These are phyloP conservation scores for Ammospiza nelsoni DNA, from an alignment of 2,113 vertebrate species.

Conservation along the genomic window DNA sequence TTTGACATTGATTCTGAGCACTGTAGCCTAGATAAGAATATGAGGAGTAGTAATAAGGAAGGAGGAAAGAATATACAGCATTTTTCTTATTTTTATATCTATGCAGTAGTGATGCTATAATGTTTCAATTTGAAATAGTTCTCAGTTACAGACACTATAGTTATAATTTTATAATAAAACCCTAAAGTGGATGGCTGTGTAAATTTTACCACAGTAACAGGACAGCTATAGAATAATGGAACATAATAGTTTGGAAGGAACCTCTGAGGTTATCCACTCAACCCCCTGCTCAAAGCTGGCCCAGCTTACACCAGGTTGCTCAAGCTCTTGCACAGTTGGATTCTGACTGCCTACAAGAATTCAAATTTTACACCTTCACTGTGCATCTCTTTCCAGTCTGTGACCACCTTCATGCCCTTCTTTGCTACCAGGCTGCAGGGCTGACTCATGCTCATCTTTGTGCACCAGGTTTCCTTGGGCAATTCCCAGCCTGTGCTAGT, in stretches of 20 bases:
- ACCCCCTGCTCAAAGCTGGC: background rate
- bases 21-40: background rate
- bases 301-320: background rate
- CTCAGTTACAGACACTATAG: background rate
- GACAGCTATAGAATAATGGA: background rate
- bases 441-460: background rate
- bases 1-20: background rate
- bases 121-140: background rate
- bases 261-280: background rate
- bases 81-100: background rate
- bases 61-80: background rate
- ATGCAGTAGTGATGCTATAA: background rate
- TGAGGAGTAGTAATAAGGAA: background rate
- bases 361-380: background rate
- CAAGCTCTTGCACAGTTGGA: accelerated
- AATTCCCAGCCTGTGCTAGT: background rate
- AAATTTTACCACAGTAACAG: background rate
- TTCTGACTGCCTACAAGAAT: background rate
- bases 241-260: background rate
- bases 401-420: background rate
- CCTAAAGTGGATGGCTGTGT: background rate
- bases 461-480: background rate
- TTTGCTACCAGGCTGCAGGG: background rate
- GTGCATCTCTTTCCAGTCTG: background rate
- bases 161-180: background rate